Conservation (phyloP, 35 echinoderm and acorn worm genomes). For the Ophioderma brevispina region DNA sequence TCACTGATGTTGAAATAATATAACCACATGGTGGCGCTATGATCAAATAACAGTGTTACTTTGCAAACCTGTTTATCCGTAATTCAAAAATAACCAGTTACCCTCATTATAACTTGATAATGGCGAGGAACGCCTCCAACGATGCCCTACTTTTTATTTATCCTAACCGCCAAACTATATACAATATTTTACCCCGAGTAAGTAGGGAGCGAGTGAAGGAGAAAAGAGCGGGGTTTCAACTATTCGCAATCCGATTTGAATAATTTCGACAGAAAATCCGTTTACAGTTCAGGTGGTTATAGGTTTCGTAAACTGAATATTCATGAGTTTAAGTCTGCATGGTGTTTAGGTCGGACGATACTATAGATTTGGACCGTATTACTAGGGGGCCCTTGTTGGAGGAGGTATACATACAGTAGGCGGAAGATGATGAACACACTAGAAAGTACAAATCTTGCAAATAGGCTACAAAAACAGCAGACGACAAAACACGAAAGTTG, state of each 20-base stretch:
- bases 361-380: too few species aligned
- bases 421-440: too few species aligned
- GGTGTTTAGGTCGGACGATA: too few species aligned
- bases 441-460: too few species aligned
- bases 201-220: too few species aligned
- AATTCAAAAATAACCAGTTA: background rate
- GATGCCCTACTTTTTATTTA: background rate
- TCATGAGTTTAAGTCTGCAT: background rate
- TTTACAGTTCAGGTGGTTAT: background rate
- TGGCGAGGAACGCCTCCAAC: background rate
- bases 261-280: constrained; percentile 1
- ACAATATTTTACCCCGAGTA: too few species aligned
- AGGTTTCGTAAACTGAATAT: background rate
- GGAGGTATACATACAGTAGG: too few species aligned
- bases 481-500: too few species aligned
- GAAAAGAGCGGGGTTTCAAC: background rate
- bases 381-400: too few species aligned
- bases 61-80: background rate
- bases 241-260: background rate
- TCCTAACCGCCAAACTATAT: too few species aligned
- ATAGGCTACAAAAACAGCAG: too few species aligned
- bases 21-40: background rate
- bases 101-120: background rate
- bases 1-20: background rate
- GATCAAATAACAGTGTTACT: constrained; percentile 4